Base-by-base conservation (phyloP, 2,113 vertebrate genomes). In the Lagopus muta region DNA sequence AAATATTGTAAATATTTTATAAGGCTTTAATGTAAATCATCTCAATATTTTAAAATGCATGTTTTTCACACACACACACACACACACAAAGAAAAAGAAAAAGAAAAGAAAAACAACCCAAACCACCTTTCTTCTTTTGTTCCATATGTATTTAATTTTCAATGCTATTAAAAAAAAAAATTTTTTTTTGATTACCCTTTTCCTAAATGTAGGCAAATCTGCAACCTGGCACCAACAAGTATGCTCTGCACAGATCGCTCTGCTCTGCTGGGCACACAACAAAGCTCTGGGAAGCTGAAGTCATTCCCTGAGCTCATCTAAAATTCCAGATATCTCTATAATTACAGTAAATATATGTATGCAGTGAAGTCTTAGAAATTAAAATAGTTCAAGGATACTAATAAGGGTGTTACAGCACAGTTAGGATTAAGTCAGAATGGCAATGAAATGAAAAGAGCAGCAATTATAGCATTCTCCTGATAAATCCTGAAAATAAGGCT, bases 391-490 rank as follows among this genome's bases (percentile, higher is more conserved):
- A 70, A 76, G 45, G 9, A 22, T 64, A 43, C n/a, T 79, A 88
- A 73, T 64, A 82, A 50, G 11, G 28, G 22, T 21, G 86, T 90
- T 78, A 48, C 10, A 52, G 22, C 38, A 19, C 22, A 30, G 20
- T 78, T 73, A 60, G 6, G 13, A 67, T 62, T 70, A 87, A 92
- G 58, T 19, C 58, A 86, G 10, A 83, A 52, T 20, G 48, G 36
- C 15, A 69, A 61, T 58, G 32, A 52, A 10, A 86, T 60, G 18
- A 14, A 48, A 69, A 32, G 34, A 58, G 38, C 30, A 40, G 28
- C 21, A 60, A 8, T 73, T 89, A 98, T 98, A 97, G 83, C 98
- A 98, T 87, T 98, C 97, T 61, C 97, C 81, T 64, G 88, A 91
- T 78, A 97, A 93, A 74, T 94, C 88, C 93, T 94, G 82, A 25